These are phyloP conservation scores for Siderastrea siderea DNA, from an alignment of 92 coral and sea anemone genomes.

Conservation along the genomic window DNA sequence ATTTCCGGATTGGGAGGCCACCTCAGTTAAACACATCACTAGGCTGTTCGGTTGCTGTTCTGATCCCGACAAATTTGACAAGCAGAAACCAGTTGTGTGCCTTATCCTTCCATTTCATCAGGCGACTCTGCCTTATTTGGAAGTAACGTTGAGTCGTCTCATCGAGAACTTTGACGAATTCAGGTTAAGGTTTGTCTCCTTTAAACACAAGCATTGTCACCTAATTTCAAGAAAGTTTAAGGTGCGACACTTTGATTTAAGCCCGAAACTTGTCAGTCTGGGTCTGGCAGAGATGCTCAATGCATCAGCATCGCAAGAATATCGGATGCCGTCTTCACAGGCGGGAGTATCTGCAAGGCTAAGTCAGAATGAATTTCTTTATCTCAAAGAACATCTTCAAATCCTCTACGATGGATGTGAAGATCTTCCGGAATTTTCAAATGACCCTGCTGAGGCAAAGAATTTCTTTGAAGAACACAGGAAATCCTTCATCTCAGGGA, in stretches of 20 bases:
- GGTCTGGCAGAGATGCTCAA: conserved; percentile 69
- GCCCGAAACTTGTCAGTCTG: conserved; percentile 62
- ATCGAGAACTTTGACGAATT: conserved; percentile 82
- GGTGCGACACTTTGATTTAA: conserved; percentile 50
- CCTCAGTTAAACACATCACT: conserved; percentile 74
- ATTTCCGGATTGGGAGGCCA: conserved; percentile 80
- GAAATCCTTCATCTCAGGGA: conserved; percentile 80
- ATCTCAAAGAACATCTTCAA: conserved; percentile 66
- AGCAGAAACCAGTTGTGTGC: conserved; percentile 84
- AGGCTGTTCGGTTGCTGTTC: conserved; percentile 83
- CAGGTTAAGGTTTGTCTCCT: conserved; percentile 56
- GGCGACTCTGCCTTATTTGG: conserved; percentile 61
- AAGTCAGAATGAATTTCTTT: conserved; percentile 53
- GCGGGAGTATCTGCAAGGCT: conserved; percentile 6
- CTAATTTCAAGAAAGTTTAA: not conserved
- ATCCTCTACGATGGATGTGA: conserved; percentile 81
- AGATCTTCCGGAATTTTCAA: conserved; percentile 32
- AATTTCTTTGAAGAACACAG: conserved; percentile 62
- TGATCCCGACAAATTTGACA: conserved; percentile 90
- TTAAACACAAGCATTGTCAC: conserved; percentile 42
- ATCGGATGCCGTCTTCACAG: conserved; percentile 84
- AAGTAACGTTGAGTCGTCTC: conserved; percentile 77
- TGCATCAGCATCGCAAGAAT: conserved; percentile 39
- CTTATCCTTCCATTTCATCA: conserved; percentile 78
- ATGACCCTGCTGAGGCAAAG: conserved; percentile 46